A percentile compares a stretch with the other conserved stretches of the same genome.
Evolutionary conservation across 2,888 invertebrate species (phyloP).

Genomic region (Eugnorisma glareosa): DNA sequence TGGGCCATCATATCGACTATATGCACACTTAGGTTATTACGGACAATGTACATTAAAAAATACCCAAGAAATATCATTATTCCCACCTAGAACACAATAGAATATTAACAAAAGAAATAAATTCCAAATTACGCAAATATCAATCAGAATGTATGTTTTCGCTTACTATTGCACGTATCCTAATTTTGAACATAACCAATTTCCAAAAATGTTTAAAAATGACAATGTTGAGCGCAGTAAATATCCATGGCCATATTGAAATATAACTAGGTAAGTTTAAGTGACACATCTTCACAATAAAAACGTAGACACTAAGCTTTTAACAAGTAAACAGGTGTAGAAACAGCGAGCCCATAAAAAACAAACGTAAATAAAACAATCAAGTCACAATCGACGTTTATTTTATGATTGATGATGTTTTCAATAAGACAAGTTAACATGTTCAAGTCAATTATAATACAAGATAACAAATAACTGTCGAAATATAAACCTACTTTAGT

Average conservation of each 20-base stretch:
- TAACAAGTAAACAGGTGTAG: too few relatives aligned
- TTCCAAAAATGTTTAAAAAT: constrained; percentile 55
- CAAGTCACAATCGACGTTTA: constrained; percentile 55
- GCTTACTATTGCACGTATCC: constrained; percentile 85
- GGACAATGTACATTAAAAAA: constrained; percentile 85
- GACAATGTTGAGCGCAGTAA: constrained; percentile 30
- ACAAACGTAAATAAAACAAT: constrained; percentile 43
- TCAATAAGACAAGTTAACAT: constrained; percentile 47
- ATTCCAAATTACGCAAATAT: neutral
- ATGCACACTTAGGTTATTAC: constrained; percentile 87
- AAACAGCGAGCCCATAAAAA: too few relatives aligned
- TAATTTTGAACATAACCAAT: constrained; percentile 80
- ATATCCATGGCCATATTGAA: constrained; percentile 69
- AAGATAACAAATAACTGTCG: constrained; percentile 37
- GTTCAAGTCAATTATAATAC: constrained; percentile 42
- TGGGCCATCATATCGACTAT: constrained; percentile 87
- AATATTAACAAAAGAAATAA: neutral
- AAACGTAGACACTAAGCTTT: neutral
- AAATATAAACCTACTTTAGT: constrained; percentile 33
- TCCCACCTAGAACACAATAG: constrained; percentile 80
- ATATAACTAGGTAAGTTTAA: neutral
- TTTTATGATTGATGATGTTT: constrained; percentile 59
- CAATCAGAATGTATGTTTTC: constrained; percentile 10
- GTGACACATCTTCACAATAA: neutral
- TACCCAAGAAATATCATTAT: constrained; percentile 91